Evolutionary conservation across 2,888 invertebrate species (phyloP).

Genomic region (Hydriomena furcata): DNA sequence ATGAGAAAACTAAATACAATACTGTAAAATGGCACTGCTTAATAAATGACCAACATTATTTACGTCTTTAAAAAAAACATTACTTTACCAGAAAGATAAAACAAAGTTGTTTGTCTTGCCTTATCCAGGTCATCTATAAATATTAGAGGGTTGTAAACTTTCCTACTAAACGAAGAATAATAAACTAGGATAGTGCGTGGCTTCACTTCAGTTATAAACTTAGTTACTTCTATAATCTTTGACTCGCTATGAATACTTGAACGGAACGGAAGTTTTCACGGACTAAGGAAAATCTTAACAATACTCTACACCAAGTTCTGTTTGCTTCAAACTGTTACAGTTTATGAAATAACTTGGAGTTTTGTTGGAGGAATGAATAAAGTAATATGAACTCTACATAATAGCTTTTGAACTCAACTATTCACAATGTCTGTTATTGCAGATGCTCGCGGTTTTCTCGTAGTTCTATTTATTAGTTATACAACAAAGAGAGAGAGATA

Average conservation of each 20-base stretch:
- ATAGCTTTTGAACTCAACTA: too few relatives aligned
- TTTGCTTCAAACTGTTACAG: conserved; percentile 25
- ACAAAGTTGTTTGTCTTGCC: conserved; percentile 2
- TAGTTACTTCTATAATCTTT: conserved; percentile 31
- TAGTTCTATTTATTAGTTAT: too few relatives aligned
- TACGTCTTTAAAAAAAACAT: too few relatives aligned
- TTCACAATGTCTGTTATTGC: too few relatives aligned
- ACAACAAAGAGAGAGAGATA: too few relatives aligned
- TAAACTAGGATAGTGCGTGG: conserved; percentile 32
- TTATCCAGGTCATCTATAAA: conserved; percentile 18
- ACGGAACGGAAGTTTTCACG: conserved; percentile 23
- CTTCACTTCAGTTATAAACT: conserved; percentile 27
- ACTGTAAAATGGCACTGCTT: too few relatives aligned
- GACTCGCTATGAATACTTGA: conserved; percentile 39
- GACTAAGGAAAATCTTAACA: conserved; percentile 36
- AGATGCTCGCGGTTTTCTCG: too few relatives aligned
- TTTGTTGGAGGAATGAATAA: conserved; percentile 16
- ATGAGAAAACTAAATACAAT: too few relatives aligned
- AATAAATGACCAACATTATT: too few relatives aligned
- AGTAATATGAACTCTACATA: conserved; percentile 7
- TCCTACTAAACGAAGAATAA: conserved; percentile 22
- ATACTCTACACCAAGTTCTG: conserved; percentile 31
- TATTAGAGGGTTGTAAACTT: conserved; percentile 17
- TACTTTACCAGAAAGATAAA: too few relatives aligned
- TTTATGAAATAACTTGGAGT: conserved; percentile 28